Evolutionary conservation across 2,888 invertebrate genomes (phyloP), one percentile per base, ranked within the genome.

Genomic region (Drosophila gaucha): DNA sequence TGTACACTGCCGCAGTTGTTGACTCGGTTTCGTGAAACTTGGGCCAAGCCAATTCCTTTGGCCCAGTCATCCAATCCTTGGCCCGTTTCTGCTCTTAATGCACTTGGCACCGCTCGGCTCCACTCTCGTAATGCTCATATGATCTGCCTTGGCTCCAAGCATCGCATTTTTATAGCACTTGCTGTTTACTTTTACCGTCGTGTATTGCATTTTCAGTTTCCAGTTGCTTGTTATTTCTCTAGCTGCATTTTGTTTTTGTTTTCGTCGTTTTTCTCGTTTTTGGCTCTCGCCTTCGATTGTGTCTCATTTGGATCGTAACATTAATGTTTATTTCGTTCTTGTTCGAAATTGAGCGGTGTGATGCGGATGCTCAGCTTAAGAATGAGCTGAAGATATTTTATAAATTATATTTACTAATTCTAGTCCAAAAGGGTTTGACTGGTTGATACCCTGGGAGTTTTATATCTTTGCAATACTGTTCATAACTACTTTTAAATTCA

Each of bases 231-330:
- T 74, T 69, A 69, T 67, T 56, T 65, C 65, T 49, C 58, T 54
- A 47, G 58, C 67, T 51, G 52, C 39, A 50, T 68, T 55, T 65
- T 65, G 26, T 57, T 70, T 51, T 31, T 38, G 12, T n/a, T 22
- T 14, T 16, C 6, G 33, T 50, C 5, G 2, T n/a, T 30, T 30
- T 30, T 38, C 5, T 20, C 26, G 18, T 4, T 1, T 28, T 50
- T 44, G 43, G 59, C 52, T 31, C 60, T 73, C 55, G 18, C 50
- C 66, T 35, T 10, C 38, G 49, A 65, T 67, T 57, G 57, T 64
- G 78, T 85, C 85, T 85, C 83, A 83, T 75, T 83, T 83, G 78
- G 74, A 80, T 85, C 83, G 70, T 83, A 83, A 85, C 80, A 80
- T 77, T 85, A 77, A 84, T 83, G 80, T 73, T 80, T 84, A 77